Evolutionary conservation across 2,888 invertebrate species (phyloP), one percentile per base, ranked within the genome.

Genomic region (Cyaniris semiargus): DNA sequence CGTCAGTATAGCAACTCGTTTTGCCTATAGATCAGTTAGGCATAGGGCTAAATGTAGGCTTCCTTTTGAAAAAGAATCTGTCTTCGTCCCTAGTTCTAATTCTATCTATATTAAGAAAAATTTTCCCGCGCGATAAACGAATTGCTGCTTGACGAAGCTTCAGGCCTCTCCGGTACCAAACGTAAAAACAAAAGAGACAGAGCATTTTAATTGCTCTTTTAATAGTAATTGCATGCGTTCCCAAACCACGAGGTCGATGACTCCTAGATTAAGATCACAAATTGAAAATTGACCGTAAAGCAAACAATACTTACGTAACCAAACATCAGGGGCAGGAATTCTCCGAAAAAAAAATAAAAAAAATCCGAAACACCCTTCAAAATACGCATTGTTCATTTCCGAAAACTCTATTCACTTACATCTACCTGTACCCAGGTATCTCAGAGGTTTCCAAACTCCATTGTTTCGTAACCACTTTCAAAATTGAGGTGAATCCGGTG

Each of bases 331-430:
- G 38, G 81, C 86, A 88, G 89, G 88, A 88, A 88, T 86, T 83
- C 90, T 91, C 92, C 90, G 92, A 89, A 91, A 91, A 91, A 87
- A 84, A 84, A 87, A 83, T 88, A 86, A 89, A 89, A 90, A 90
- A 88, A 90, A 88, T n/a, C n/a, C 86, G 87, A 15, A 18, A 86
- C 87, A 86, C 86, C 87, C 84, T 85, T 87, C 87, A 84, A 89
- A 91, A 93, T 93, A 88, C 88, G 88, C 89, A 92, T 94, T 94
- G 94, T 93, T 87, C 87, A 86, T 89, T 93, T 93, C 93, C 92
- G 87, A 93, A 93, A 93, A 93, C 86, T 92, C 90, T 90, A 92
- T 93, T 93, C 92, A 91, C 92, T 89, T 83, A 77, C 81, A 79
- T 85, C 89, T 93, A 93, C 93, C 93, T 93, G 93, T 83, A 82